These are phyloP conservation scores for Trididemnum nubilum DNA, from an alignment of 23 tunicate species.

Conservation along the genomic window DNA sequence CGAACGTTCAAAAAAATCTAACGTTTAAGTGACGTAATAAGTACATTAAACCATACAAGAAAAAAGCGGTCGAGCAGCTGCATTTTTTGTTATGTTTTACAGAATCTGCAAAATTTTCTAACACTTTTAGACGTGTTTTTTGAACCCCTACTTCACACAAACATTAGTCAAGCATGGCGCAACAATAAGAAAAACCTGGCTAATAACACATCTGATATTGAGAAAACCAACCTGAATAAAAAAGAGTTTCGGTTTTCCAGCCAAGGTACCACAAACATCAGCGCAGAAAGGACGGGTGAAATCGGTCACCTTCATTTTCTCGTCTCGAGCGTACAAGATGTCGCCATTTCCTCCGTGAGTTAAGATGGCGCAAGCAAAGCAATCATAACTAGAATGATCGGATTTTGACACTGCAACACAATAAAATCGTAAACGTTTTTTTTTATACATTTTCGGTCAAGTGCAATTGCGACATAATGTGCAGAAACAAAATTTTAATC, in stretches of 20 bases:
- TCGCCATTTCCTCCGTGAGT: slow-evolving; percentile 70
- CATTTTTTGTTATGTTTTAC: too few species aligned
- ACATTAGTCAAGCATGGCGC: too few species aligned
- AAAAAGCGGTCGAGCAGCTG: too few species aligned
- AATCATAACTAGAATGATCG: slow-evolving; percentile 50
- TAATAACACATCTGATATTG: too few species aligned
- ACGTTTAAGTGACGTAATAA: too few species aligned
- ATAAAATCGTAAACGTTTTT: neutral
- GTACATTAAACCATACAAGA: too few species aligned
- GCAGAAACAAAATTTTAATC: too few species aligned
- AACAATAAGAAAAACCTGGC: too few species aligned
- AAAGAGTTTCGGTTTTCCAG: slow-evolving; percentile 84
- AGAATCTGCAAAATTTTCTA: too few species aligned
- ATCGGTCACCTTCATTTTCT: slow-evolving; percentile 36
- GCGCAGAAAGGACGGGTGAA: slow-evolving; percentile 60
- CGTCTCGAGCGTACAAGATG: slow-evolving; percentile 59
- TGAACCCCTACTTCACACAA: too few species aligned
- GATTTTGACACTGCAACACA: slow-evolving; percentile 39
- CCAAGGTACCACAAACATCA: slow-evolving; percentile 44
- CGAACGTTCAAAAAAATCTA: too few species aligned
- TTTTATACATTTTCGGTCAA: neutral
- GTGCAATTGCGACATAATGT: neutral
- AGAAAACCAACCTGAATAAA: slow-evolving; percentile 94
- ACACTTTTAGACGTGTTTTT: too few species aligned
- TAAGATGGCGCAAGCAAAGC: slow-evolving; percentile 70